These are phyloP conservation scores for Megalops cyprinoides DNA, from an alignment of 2,797 vertebrate species.

Conservation along the genomic window DNA sequence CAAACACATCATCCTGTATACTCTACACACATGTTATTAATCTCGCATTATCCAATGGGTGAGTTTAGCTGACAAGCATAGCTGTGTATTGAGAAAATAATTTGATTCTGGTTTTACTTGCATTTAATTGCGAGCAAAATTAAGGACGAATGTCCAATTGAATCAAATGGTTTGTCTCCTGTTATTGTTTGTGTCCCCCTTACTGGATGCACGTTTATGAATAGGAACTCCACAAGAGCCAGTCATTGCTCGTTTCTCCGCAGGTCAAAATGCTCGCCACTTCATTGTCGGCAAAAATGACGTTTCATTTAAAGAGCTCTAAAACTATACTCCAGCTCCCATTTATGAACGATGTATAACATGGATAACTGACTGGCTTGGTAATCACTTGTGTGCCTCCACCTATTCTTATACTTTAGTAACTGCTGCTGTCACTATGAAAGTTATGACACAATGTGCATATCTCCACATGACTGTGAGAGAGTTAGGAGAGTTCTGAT, in stretches of 20 bases:
- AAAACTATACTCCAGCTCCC: slow-evolving; percentile 1
- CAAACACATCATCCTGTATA: not conserved
- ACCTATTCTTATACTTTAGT: not conserved
- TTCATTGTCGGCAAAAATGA: not conserved
- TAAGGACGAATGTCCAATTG: not conserved
- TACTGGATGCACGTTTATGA: not conserved
- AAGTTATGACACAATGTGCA: not conserved
- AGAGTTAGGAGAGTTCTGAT: not conserved
- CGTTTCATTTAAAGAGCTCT: not conserved
- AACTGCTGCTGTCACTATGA: not conserved
- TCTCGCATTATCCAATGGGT: not conserved
- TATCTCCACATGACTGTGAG: not conserved
- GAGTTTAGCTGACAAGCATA: not conserved
- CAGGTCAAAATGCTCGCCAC: not conserved
- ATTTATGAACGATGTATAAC: slow-evolving; percentile 2
- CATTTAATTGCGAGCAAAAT: not conserved
- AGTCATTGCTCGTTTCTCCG: not conserved
- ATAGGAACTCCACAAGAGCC: not conserved
- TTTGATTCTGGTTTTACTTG: not conserved
- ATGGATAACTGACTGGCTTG: not conserved
- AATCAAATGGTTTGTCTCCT: not conserved
- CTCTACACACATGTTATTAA: not conserved
- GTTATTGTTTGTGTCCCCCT: not conserved
- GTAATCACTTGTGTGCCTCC: not conserved
- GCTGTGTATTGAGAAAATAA: not conserved